Conservation (phyloP, 2,797 vertebrate genomes). For the Notoglanidium macrostoma region DNA sequence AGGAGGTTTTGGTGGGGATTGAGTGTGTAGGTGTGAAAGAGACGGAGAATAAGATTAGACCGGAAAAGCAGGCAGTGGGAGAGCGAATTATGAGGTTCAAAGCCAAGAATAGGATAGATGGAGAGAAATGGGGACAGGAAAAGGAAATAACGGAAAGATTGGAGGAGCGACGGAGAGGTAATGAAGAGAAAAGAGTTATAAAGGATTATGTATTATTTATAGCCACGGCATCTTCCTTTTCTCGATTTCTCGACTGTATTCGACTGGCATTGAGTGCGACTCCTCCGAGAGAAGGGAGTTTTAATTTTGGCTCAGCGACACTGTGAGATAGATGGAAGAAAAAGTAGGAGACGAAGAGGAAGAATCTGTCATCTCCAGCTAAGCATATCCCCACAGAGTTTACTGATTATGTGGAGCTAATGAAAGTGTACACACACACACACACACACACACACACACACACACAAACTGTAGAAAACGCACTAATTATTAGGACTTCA, state of each 20-base stretch:
- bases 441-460: constrained; percentile 10
- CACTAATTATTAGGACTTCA: constrained; percentile 14
- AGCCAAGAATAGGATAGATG: constrained; percentile 37
- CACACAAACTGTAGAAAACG: constrained; percentile 5
- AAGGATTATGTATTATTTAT: constrained; percentile 81
- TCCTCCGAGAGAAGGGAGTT: constrained; percentile 64
- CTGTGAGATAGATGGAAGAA: constrained; percentile 22
- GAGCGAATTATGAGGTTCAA: constrained; percentile 51
- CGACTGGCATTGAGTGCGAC: constrained; percentile 72
- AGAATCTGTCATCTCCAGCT: constrained; percentile 65
- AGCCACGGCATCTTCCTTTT: constrained; percentile 52
- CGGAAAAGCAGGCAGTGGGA: constrained; percentile 33
- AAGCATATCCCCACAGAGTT: constrained; percentile 58
- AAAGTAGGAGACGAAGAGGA: constrained; percentile 20
- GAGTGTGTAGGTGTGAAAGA: constrained; percentile 52
- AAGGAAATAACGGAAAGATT: constrained; percentile 30
- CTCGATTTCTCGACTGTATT: constrained; percentile 48
- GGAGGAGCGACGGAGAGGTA: constrained; percentile 55
- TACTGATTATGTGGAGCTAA: constrained; percentile 66
- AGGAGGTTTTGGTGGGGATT: constrained; percentile 40
- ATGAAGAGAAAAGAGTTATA: constrained; percentile 69
- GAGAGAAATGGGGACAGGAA: constrained; percentile 45
- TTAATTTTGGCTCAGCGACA: constrained; percentile 71
- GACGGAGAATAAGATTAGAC: constrained; percentile 53
- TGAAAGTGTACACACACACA: constrained; percentile 26